Percentiles rank a stretch among this genome's conserved stretches.
Conservation (phyloP, 2,797 vertebrate species). For the Nannoperca australis region DNA sequence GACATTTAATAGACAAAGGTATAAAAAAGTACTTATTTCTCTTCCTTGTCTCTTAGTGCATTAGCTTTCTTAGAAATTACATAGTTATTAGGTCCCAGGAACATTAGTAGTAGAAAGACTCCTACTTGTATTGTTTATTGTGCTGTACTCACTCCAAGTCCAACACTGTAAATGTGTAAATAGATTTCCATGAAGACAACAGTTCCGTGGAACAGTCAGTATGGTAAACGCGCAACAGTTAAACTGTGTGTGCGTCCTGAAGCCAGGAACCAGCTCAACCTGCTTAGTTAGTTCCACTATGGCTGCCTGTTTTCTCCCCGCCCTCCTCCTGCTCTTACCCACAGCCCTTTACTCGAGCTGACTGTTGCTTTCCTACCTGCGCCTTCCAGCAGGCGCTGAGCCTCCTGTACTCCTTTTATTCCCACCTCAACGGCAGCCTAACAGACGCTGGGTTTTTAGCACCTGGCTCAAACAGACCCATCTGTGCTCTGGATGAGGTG, state of each 20-base stretch:
- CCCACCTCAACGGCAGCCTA: conserved; percentile 55
- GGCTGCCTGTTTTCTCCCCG: conserved; percentile 6
- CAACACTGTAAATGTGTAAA: not conserved
- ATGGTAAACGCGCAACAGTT: conserved; percentile 54
- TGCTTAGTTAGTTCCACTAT: conserved; percentile 72
- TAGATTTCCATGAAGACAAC: conserved; percentile 10
- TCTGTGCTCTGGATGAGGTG: conserved; percentile 70
- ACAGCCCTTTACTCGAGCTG: conserved; percentile 38
- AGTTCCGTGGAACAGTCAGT: conserved; percentile 19
- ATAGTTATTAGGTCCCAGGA: conserved; percentile 10
- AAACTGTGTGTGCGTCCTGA: conserved; percentile 51
- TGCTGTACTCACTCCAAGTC: not conserved
- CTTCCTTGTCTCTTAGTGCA: not conserved
- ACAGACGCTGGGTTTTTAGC: conserved; percentile 63
- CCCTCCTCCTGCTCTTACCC: conserved; percentile 33
- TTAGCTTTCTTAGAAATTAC: conserved; percentile 35
- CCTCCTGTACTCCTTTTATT: conserved; percentile 61
- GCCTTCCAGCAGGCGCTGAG: conserved; percentile 57
- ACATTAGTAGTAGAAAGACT: not conserved
- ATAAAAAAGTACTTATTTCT: conserved; percentile 7
- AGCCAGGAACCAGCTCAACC: conserved; percentile 77
- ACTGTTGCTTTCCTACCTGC: conserved; percentile 65
- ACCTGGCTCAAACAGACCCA: conserved; percentile 73
- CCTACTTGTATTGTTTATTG: not conserved
- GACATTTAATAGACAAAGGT: not conserved